Base-by-base conservation (phyloP, 1,140 invertebrate genomes). In the Augochlora pura region DNA sequence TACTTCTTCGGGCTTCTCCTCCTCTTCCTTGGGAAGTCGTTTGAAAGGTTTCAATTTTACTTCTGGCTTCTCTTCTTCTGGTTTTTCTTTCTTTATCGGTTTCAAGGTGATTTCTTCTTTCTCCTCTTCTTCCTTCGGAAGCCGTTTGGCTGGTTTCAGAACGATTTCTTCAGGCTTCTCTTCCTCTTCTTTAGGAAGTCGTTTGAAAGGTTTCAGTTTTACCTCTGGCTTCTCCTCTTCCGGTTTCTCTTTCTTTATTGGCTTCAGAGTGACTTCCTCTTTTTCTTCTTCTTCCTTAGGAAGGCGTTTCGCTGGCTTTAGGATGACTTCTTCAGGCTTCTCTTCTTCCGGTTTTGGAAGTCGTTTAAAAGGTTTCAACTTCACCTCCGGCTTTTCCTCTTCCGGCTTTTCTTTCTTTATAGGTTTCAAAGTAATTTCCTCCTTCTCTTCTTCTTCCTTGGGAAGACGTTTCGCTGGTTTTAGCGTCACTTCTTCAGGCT, bases 91-190 rank as follows among this genome's bases (percentile, higher is more conserved):
- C 16, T 80, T 93, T 86, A 84, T 94, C 91, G 23, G 91, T 91
- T 80, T 92, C 85, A 80, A 72, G 90, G 89, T n/a, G 2, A 82
- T 6, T 8, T 66, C 82, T 2, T 80, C 81, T 6, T 80, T 78
- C 23, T 72, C 72, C 10, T 82, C 78, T 14, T 85, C 76, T 65
- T 75, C 57, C 65, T 87, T 88, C 60, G 93, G 91, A 49, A 85
- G 85, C 5, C 89, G 87, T 78, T 92, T 94, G 4, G 92, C 90
- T 6, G 88, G 91, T 23, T 93, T 92, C 85, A 93, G 91, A 76
- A 87, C 87, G 38, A 93, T 91, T 86, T 74, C 54, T 9, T 79
- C 88, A 63, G 74, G 93, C 1, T 90, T 88, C 59, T 93, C 89
- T 27, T 92, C 88, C 62, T 85, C 81, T 0, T 70, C 69, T 10